Evolutionary conservation across 2,888 invertebrate species (phyloP), one percentile per base, ranked within the genome.

Genomic region (Harpagoxenus sublaevis): DNA sequence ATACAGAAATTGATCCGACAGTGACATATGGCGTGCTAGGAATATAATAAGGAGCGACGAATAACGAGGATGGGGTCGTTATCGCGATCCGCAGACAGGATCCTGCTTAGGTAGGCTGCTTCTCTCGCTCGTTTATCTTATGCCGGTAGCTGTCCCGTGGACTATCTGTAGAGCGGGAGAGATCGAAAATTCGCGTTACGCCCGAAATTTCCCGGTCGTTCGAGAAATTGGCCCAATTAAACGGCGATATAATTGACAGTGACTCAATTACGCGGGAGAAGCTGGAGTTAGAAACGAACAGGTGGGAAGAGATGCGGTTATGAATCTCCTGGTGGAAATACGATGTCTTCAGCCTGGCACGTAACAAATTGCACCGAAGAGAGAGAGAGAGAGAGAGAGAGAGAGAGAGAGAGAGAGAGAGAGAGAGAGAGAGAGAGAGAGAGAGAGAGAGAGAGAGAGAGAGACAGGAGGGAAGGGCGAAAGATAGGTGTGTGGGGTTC

Each of bases 211-310:
- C 79, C 5, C 18, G 68, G 39, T 53, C 78, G 77, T 78, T 77
- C 48, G 74, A 74, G 86, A 82, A 88, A 89, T 89, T 88, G 89
- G 85, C 81, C 73, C 87, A 91, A 90, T 89, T 92, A 90, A 90
- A 87, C 70, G 84, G 65, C 78, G 77, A 84, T 86, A 86, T 92
- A 92, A 92, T 92, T 92, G 91, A 92, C 91, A 84, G 84, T 74
- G 85, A 89, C 85, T 89, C 89, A 87, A 92, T 91, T 89, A 89
- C 71, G 79, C 78, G 84, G 35, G 51, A 86, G 83, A 81, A 42
- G 42, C 68, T 60, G 60, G 23, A 73, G 60, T 73, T 73, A 18
- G 73, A 81, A 48, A 79, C 71, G 84, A 75, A 74, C 70, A 51
- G 60, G 28, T 57, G 35, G 35, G 51, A 23, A 45, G 53, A 45